Evolutionary conservation across 2,888 invertebrate species (phyloP).

Genomic region (Danaus chrysippus): DNA sequence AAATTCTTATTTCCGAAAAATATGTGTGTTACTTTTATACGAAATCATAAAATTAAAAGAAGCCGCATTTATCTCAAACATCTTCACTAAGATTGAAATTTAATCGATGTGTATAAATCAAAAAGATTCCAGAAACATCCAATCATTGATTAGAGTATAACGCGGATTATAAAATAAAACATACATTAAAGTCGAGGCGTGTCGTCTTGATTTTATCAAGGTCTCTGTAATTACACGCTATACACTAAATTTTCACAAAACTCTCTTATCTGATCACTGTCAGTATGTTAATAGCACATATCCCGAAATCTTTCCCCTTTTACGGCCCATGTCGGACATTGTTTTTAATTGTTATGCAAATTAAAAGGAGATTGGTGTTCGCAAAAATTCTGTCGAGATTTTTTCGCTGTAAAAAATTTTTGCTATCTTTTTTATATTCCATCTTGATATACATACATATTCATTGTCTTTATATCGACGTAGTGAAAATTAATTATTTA

Average conservation of each 20-base stretch:
- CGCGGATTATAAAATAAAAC: slow-evolving; percentile 33
- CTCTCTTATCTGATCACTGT: slow-evolving; percentile 61
- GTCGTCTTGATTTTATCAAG: slow-evolving; percentile 58
- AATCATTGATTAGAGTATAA: slow-evolving; percentile 18
- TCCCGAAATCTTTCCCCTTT: slow-evolving; percentile 54
- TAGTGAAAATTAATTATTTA: neutral
- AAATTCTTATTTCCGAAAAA: too few species aligned
- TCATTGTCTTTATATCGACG: neutral
- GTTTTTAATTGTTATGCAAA: slow-evolving; percentile 31
- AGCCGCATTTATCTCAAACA: neutral
- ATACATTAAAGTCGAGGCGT: slow-evolving; percentile 56
- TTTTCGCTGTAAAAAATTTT: neutral
- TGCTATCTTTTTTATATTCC: neutral
- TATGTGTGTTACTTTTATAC: too few species aligned
- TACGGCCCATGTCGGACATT: slow-evolving; percentile 19
- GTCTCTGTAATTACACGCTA: slow-evolving; percentile 61
- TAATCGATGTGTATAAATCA: slow-evolving; percentile 18
- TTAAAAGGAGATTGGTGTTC: slow-evolving; percentile 10
- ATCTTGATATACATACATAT: neutral
- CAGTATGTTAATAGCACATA: slow-evolving; percentile 70
- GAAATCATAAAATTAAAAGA: neutral
- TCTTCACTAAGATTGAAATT: neutral
- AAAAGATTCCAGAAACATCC: slow-evolving; percentile 18
- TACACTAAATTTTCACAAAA: slow-evolving; percentile 73
- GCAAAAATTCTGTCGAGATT: neutral